Conservation (phyloP, 2,113 vertebrate genomes). For the Nanorana parkeri region DNA sequence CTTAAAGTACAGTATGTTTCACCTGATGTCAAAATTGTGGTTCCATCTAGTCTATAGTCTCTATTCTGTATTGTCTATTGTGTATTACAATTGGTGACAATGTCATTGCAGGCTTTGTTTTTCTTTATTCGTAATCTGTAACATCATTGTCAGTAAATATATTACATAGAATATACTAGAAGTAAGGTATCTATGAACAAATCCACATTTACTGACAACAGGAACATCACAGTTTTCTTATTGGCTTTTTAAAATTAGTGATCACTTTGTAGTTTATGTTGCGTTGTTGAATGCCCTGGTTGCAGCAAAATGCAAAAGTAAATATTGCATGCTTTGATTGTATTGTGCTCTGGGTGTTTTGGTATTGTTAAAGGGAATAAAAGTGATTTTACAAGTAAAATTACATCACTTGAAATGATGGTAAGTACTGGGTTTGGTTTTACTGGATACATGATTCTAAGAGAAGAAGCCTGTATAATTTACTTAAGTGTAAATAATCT, state of each 20-base stretch:
- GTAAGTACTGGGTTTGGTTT: slow-evolving; percentile 13
- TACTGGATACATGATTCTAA: not conserved
- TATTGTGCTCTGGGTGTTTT: no score
- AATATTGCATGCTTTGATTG: no score
- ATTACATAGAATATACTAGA: not conserved
- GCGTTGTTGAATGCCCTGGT: not conserved
- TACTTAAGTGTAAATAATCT: no score
- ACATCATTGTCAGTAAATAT: not conserved
- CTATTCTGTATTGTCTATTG: slow-evolving; percentile 52
- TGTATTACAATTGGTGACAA: slow-evolving; percentile 34
- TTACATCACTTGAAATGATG: not conserved
- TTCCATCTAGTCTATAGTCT: slow-evolving; percentile 52
- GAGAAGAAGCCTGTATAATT: no score
- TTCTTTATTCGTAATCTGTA: slow-evolving; percentile 1
- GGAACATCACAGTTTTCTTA: not conserved
- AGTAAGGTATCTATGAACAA: not conserved
- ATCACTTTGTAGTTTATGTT: not conserved
- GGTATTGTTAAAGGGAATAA: not conserved
- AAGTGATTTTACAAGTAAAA: not conserved
- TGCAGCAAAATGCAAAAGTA: not conserved
- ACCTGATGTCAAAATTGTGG: slow-evolving; percentile 43
- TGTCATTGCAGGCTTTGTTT: slow-evolving; percentile 47
- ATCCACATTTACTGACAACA: not conserved
- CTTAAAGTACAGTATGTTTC: slow-evolving; percentile 45
- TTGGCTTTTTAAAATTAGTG: not conserved